Conservation (phyloP, 2,113 vertebrate genomes). For the Clarias gariepinus region DNA sequence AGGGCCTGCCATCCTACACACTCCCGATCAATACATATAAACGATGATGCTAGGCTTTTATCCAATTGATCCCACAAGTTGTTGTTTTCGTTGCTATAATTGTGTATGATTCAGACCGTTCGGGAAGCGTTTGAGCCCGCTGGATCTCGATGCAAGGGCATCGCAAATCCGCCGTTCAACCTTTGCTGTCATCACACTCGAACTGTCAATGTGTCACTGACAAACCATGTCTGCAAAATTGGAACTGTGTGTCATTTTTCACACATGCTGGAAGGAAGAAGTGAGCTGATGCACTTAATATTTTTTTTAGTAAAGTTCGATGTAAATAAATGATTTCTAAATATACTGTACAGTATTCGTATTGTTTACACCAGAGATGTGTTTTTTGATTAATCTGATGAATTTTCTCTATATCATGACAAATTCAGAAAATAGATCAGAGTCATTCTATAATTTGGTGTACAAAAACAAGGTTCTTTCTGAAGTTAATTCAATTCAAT, state of each 20-base stretch:
- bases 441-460: too few species aligned
- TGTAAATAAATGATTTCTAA: neutral
- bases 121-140: neutral
- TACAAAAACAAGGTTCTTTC: too few species aligned
- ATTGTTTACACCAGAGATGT: neutral
- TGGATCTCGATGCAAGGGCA: conserved; percentile 31
- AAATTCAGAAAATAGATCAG: too few species aligned
- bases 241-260: conserved; percentile 38
- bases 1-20: neutral
- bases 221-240: conserved; percentile 40
- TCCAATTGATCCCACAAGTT: conserved; percentile 9
- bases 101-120: conserved; percentile 5
- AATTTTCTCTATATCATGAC: neutral
- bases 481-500: too few species aligned
- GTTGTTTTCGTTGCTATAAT: conserved; percentile 19
- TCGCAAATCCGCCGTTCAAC: conserved; percentile 48
- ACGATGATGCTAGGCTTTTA: neutral
- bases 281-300: conserved; percentile 12
- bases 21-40: conserved; percentile 29
- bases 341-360: neutral
- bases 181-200: conserved; percentile 47
- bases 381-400: neutral
- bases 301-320: neutral
- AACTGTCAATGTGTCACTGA: conserved; percentile 46
- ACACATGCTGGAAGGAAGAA: neutral